These are phyloP conservation scores for Mythimna albipuncta DNA, from an alignment of 2,888 invertebrate species.

Conservation along the genomic window DNA sequence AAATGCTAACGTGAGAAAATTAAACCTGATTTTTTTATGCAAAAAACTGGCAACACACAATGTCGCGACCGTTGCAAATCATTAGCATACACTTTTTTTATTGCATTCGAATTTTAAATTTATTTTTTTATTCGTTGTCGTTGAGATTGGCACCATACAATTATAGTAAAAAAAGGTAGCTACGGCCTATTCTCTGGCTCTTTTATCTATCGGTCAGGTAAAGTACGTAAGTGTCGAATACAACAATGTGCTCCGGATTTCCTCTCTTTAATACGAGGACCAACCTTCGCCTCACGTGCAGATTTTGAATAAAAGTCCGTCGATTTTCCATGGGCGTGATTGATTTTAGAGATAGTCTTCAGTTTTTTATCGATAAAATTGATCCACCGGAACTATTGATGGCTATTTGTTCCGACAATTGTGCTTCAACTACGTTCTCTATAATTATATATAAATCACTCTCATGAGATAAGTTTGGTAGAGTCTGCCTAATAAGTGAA, in stretches of 20 bases:
- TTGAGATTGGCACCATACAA: slow-evolving; percentile 81
- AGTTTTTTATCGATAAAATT: slow-evolving; percentile 74
- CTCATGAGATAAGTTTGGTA: neutral
- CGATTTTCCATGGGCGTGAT: slow-evolving; percentile 90
- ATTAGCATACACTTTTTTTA: slow-evolving; percentile 85
- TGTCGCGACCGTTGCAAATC: slow-evolving; percentile 82
- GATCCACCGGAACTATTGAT: slow-evolving; percentile 76
- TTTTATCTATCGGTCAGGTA: slow-evolving; percentile 88
- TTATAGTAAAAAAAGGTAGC: slow-evolving; percentile 82
- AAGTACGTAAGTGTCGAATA: slow-evolving; percentile 85
- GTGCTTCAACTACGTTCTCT: slow-evolving; percentile 47
- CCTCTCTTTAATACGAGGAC: slow-evolving; percentile 89
- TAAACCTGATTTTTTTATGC: slow-evolving; percentile 77
- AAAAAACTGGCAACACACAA: slow-evolving; percentile 75
- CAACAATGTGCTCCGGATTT: slow-evolving; percentile 89
- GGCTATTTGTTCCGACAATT: slow-evolving; percentile 63
- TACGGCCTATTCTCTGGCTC: slow-evolving; percentile 76
- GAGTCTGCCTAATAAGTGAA: too few relatives aligned
- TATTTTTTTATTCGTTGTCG: slow-evolving; percentile 65
- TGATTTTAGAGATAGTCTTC: slow-evolving; percentile 88
- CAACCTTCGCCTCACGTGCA: slow-evolving; percentile 89
- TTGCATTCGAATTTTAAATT: slow-evolving; percentile 69
- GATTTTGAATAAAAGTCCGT: slow-evolving; percentile 83
- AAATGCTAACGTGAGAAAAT: slow-evolving; percentile 89
- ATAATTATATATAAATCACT: slow-evolving; percentile 39